A percentile compares a stretch with the other conserved stretches of the same genome.
Conservation (phyloP, 1,140 invertebrate genomes). For the Metaphire vulgaris region DNA sequence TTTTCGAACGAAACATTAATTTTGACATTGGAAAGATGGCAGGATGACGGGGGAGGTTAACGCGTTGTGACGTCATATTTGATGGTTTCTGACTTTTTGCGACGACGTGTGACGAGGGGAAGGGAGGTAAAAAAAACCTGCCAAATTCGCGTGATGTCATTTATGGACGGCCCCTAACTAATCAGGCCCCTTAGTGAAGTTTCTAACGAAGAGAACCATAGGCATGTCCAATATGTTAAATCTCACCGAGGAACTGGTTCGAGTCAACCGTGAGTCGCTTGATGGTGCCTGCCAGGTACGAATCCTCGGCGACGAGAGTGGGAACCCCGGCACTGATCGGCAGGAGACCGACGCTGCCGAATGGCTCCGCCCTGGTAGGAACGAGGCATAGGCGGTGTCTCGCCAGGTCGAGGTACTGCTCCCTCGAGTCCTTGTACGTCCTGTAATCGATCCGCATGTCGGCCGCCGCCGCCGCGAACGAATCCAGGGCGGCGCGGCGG, state of each 20-base stretch:
- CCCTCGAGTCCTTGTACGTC: not conserved
- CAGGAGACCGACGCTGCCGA: constrained; percentile 16
- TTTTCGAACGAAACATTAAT: too few relatives aligned
- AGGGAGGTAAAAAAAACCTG: too few relatives aligned
- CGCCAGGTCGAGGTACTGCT: not conserved
- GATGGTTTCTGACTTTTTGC: too few relatives aligned
- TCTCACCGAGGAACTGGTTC: constrained; percentile 11
- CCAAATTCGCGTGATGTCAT: too few relatives aligned
- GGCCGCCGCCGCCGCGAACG: not conserved
- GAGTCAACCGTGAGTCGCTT: constrained; percentile 22
- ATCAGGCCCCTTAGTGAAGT: too few relatives aligned
- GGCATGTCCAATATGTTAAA: too few relatives aligned
- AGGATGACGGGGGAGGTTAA: too few relatives aligned
- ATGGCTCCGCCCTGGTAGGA: constrained; percentile 22
- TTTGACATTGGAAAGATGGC: too few relatives aligned
- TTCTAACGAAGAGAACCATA: too few relatives aligned
- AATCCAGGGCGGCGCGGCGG: not conserved
- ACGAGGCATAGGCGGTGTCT: constrained; percentile 20
- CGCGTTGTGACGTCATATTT: too few relatives aligned
- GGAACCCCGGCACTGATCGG: constrained; percentile 24
- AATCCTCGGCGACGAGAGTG: constrained; percentile 23
- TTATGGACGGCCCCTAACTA: too few relatives aligned
- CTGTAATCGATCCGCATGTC: not conserved
- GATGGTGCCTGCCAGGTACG: constrained; percentile 3
- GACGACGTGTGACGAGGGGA: too few relatives aligned